phyloP scores from a whole-genome alignment of 1,140 invertebrate species.

The Kradibia gibbosae region DNA sequence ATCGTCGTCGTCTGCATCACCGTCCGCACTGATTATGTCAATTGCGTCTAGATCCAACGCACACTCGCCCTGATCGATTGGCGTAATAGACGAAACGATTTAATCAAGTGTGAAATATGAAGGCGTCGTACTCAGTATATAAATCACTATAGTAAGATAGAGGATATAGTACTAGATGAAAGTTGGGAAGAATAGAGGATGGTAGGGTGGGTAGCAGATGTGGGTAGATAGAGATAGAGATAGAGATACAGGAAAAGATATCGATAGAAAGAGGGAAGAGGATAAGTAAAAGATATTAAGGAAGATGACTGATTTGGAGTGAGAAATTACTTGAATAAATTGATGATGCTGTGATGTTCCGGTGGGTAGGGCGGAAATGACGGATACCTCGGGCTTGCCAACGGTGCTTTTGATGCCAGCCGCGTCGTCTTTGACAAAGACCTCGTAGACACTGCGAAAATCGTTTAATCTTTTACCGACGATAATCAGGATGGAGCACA shows the following conservation, averaged over 20 bases:
- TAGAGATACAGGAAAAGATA: background rate
- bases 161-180: too few species aligned
- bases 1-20: slow-evolving; percentile 38
- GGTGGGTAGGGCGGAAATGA: slow-evolving; percentile 50
- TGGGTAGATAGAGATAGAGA: background rate
- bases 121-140: background rate
- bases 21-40: slow-evolving; percentile 53
- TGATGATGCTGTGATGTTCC: slow-evolving; percentile 51
- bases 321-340: slow-evolving; percentile 59
- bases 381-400: slow-evolving; percentile 45
- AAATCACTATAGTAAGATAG: too few species aligned
- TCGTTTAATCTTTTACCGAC: slow-evolving; percentile 43
- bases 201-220: too few species aligned
- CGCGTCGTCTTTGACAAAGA: slow-evolving; percentile 63
- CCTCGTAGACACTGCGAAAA: slow-evolving; percentile 63
- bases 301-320: background rate
- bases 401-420: slow-evolving; percentile 44
- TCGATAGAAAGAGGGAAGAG: background rate
- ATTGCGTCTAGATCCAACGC: slow-evolving; percentile 42
- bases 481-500: slow-evolving; percentile 24
- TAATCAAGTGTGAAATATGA: slow-evolving; percentile 11
- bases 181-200: too few species aligned
- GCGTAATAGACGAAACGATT: slow-evolving; percentile 22
- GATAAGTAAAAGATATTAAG: background rate
- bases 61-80: slow-evolving; percentile 35